These are phyloP conservation scores for Neoascia interrupta DNA, from an alignment of 2,888 invertebrate species.

Conservation along the genomic window DNA sequence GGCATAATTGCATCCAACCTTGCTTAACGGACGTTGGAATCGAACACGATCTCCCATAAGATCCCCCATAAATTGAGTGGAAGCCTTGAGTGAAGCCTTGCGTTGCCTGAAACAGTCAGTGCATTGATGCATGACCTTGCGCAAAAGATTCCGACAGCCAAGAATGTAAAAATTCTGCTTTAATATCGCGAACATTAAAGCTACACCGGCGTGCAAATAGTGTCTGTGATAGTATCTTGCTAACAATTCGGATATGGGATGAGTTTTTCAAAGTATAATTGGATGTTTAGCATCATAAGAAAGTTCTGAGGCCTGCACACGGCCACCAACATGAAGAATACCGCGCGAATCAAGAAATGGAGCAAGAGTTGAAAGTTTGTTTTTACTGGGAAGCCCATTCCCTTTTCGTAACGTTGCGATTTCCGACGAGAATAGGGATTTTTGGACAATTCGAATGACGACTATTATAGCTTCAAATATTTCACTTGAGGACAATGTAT, in stretches of 20 bases:
- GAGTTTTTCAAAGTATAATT: conserved; percentile 21
- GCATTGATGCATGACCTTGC: conserved; percentile 32
- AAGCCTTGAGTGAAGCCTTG: conserved; percentile 13
- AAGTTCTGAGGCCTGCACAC: conserved; percentile 9
- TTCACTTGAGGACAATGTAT: too few relatives aligned
- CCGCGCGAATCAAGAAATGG: conserved; percentile 4
- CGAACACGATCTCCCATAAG: conserved; percentile 23
- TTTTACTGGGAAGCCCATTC: conserved; percentile 3
- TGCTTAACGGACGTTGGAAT: conserved; percentile 33
- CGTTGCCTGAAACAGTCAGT: conserved; percentile 27
- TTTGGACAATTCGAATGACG: conserved; percentile 8
- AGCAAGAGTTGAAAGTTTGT: background rate
- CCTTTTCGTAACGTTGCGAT: conserved; percentile 2
- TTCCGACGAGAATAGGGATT: background rate
- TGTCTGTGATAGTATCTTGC: background rate
- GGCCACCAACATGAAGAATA: conserved; percentile 35
- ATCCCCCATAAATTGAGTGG: conserved; percentile 21
- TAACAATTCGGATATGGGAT: too few relatives aligned
- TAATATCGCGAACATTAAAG: background rate
- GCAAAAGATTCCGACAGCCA: conserved; percentile 11
- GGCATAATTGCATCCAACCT: conserved; percentile 24
- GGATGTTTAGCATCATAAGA: conserved; percentile 28
- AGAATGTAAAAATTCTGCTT: conserved; percentile 22
- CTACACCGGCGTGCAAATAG: conserved; percentile 13
- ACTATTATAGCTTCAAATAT: background rate